Base-by-base conservation (phyloP, 1,140 invertebrate genomes). In the Drosophila neocordata region DNA sequence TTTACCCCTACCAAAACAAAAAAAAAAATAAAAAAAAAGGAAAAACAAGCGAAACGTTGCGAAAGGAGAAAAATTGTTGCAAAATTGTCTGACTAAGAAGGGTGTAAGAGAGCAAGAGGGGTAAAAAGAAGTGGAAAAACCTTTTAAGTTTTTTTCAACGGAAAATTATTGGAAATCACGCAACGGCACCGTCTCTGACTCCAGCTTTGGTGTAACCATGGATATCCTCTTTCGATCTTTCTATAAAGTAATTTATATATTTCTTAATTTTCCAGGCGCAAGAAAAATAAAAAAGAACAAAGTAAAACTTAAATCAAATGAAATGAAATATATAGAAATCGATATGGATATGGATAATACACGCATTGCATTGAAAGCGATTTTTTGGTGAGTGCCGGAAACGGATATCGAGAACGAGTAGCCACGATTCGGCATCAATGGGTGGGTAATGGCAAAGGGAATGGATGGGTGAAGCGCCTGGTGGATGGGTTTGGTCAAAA, bases 361-460 rank as follows among this genome's bases (percentile, higher is more conserved):
- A 80, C 77, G 77, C 77, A 60, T 56, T 59, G 77, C 80, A 80
- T 76, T 27, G 64, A 68, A 76, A 72, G 57, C 77, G 77, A 66
- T 66, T 73, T 51, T 58, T 35, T 53, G 35, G 18, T 41, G 65
- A 79, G 77, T 75, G 73, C 52, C 73, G 81, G 77, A 85, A 77
- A 75, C 65, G 81, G 81, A 85, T 76, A 84, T 78, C 66, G 80
- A 73, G 74, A 73, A 67, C 64, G 60, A 65, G 18, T 48, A 18
- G 41, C 41, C 41, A 48, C 41, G 41, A 18, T 48, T 48, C 41
- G 18, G 8, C 41, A 15, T 20, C 18, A 18, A 48, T 48, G 27
- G 27, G 4, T 1, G 6, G n/a, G n/a, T n/a, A 31, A 31, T 31
- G 27, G 27, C 27, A 31, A 57, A 27, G 6, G 22, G 34, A 15